A percentile compares a stretch with the other conserved stretches of the same genome.
Conservation (phyloP, 1,140 invertebrate species). For the Sitodiplosis mosellana region DNA sequence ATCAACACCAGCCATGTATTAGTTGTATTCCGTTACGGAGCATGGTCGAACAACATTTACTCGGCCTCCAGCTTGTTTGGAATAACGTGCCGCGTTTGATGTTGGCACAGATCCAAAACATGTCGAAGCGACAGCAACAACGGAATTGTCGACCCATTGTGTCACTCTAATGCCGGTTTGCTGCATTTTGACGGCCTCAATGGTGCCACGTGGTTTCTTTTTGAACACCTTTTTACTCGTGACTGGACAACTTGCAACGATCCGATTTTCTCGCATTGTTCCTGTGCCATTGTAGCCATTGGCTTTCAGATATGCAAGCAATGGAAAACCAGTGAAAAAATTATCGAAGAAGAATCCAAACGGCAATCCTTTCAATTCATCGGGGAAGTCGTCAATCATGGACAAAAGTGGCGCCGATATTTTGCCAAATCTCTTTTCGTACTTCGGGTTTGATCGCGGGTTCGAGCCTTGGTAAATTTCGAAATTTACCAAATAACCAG, state of each 20-base stretch:
- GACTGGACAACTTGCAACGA: conserved; percentile 7
- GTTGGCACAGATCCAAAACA: conserved; percentile 6
- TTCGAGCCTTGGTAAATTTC: conserved; percentile 17
- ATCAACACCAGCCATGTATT: conserved; percentile 14
- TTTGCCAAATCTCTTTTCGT: conserved; percentile 13
- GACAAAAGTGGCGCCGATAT: conserved; percentile 6
- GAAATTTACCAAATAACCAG: too few relatives aligned
- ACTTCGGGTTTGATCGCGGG: conserved; percentile 2
- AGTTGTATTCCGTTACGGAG: conserved; percentile 11
- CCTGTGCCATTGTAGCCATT: conserved; percentile 8
- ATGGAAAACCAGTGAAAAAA: conserved; percentile 12
- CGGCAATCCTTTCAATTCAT: conserved; percentile 4
- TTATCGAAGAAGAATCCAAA: conserved; percentile 14
- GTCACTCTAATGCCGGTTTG: conserved; percentile 1
- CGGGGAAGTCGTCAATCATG: conserved; percentile 10
- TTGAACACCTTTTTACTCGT: conserved; percentile 6
- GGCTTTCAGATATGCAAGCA: conserved; percentile 8
- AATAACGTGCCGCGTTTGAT: conserved; percentile 1
- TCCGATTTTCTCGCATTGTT: conserved; percentile 11
- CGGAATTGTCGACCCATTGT: conserved; percentile 5
- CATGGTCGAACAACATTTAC: neutral
- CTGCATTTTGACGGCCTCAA: conserved; percentile 1
- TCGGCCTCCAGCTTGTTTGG: neutral
- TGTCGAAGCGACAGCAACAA: conserved; percentile 11
- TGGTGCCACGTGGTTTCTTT: conserved; percentile 4